These are phyloP conservation scores for Philotrypesis tridentata DNA, from an alignment of 1,140 invertebrate genomes.

Conservation along the genomic window DNA sequence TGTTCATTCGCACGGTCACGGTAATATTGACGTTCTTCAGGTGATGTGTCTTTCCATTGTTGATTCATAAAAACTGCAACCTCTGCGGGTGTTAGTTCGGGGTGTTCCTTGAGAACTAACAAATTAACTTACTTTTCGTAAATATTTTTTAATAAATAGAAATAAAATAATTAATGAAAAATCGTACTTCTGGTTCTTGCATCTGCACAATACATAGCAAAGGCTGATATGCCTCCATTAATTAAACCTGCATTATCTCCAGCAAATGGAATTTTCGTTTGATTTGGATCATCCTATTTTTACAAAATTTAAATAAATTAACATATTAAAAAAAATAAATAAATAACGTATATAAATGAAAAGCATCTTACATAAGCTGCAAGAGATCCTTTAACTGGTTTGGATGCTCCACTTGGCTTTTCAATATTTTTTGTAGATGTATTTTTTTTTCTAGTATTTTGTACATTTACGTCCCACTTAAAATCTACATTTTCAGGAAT, in stretches of 20 bases:
- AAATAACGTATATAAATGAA: slow-evolving; percentile 8
- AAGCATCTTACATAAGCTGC: neutral
- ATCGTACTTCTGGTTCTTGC: slow-evolving; percentile 64
- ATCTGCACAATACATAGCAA: slow-evolving; percentile 64
- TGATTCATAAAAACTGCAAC: slow-evolving; percentile 65
- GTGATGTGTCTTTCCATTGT: slow-evolving; percentile 67
- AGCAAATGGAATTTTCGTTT: slow-evolving; percentile 44
- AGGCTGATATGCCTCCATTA: slow-evolving; percentile 50
- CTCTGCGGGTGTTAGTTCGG: slow-evolving; percentile 65
- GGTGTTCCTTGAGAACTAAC: slow-evolving; percentile 65
- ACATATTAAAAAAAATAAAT: neutral
- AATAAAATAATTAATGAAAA: slow-evolving; percentile 1
- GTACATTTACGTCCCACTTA: neutral
- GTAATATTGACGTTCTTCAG: slow-evolving; percentile 71
- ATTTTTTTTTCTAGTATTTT: slow-evolving; percentile 31
- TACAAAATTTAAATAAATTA: slow-evolving; percentile 18
- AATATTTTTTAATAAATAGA: slow-evolving; percentile 47
- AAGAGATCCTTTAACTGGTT: neutral
- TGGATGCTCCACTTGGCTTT: neutral
- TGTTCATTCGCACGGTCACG: slow-evolving; percentile 60
- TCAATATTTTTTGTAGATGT: slow-evolving; percentile 9
- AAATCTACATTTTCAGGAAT: neutral
- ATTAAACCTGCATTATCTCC: slow-evolving; percentile 39
- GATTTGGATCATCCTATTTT: slow-evolving; percentile 53
- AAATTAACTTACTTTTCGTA: neutral